These are phyloP conservation scores for Prionailurus bengalensis DNA, from an alignment of 2,113 vertebrate genomes.

Conservation along the genomic window DNA sequence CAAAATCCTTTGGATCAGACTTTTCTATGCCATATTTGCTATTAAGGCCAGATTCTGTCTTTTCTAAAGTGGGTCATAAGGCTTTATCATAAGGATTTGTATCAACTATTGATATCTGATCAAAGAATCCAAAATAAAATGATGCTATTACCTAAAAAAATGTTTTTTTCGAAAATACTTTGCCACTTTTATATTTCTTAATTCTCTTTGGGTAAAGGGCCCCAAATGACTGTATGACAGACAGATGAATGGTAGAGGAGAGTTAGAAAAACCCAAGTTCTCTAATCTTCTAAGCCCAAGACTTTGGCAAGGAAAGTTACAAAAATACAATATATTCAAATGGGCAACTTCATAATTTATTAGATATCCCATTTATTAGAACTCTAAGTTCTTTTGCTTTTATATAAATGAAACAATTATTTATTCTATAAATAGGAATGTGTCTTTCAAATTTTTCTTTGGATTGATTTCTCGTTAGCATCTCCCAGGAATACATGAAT, in stretches of 20 bases:
- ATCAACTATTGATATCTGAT: background rate
- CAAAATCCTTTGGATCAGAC: background rate
- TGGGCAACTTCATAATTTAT: conserved; percentile 77
- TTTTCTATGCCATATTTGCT: conserved; percentile 12
- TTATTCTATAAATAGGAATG: conserved; percentile 86
- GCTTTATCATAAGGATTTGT: conserved; percentile 5
- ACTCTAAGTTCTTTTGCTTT: conserved; percentile 82
- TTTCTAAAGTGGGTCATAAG: conserved; percentile 45
- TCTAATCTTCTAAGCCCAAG: conserved; percentile 28
- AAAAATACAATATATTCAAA: conserved; percentile 84
- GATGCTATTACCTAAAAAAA: conserved; percentile 1
- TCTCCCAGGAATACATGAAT: conserved; percentile 77
- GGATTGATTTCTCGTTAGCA: conserved; percentile 81
- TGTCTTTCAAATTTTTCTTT: conserved; percentile 84
- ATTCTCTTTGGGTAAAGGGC: conserved; percentile 18
- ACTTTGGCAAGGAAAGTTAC: conserved; percentile 81
- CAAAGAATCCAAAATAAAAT: conserved; percentile 62
- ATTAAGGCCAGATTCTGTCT: background rate
- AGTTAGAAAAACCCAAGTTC: background rate
- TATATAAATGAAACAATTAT: conserved; percentile 83
- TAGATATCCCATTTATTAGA: conserved; percentile 77
- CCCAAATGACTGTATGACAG: conserved; percentile 5
- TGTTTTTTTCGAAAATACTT: background rate
- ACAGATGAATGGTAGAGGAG: background rate
- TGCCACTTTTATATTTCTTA: conserved; percentile 55